Evolutionary conservation across 1,140 invertebrate species (phyloP), one percentile per base, ranked within the genome.

Genomic region (Zelostemma sp.): DNA sequence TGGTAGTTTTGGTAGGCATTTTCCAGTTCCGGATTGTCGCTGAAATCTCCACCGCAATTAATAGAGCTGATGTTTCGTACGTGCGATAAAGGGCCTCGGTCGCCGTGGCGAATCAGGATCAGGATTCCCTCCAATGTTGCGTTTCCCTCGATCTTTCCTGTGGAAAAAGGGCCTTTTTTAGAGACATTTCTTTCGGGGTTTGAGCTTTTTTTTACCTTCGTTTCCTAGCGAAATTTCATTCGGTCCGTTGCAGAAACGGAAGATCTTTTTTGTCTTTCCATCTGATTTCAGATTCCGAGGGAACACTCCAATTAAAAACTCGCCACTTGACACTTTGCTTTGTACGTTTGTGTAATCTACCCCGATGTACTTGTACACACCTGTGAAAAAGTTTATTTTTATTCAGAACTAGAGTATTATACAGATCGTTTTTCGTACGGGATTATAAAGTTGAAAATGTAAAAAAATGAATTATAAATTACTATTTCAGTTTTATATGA

Each of bases 51-150:
- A 54, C 91, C 90, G 82, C 96, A 97, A 68, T 94, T 91, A 1
- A 97, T 87, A 43, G 86, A 88, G 16, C 91, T 90, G 38, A 93
- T 89, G 67, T 93, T 91, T 63, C 89, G 87, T 2, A 96, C 86
- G 80, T 94, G 92, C 6, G 92, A 90, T 43, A 97, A 86, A 1
- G 95, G 93, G 3, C 94, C 93, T 40, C 95, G 86, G 80, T 97
- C 95, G 1, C 96, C 96, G 82, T 97, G 95, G 19, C 96, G 85
- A 3, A 95, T 91, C 6, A 97, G 82, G 21, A 96, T 86, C 25
- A 96, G 81, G 5, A 96, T 88, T 6, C 93, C 92, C 81, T 92
- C 91, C 11, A 97, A 76, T 25, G 90, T 86, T 87, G 92, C 91
- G 68, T 90, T 88, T 18, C 88, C 87, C 64, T 88, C 86, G 31